phyloP scores from a whole-genome alignment of 2,797 vertebrate genomes.

The Euphonia xanthogaster region DNA sequence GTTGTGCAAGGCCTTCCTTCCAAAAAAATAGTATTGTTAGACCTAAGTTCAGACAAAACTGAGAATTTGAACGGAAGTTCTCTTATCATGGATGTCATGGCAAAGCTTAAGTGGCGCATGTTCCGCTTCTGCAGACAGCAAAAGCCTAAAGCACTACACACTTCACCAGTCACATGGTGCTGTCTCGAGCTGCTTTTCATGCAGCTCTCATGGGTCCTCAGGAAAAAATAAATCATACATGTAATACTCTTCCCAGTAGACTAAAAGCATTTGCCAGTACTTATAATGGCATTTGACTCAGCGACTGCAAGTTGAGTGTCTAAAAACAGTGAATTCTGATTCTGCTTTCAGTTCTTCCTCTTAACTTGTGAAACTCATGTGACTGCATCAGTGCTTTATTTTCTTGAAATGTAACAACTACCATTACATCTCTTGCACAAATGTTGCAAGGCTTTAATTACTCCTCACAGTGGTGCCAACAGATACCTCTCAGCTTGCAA shows the following conservation, averaged over 20 bases:
- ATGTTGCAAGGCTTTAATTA: neutral
- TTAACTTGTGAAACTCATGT: neutral
- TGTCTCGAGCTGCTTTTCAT: slow-evolving; percentile 4
- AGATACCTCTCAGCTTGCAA: neutral
- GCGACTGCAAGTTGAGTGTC: neutral
- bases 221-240: neutral
- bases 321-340: neutral
- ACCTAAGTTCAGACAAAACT: neutral
- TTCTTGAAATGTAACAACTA: neutral
- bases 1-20: neutral
- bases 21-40: neutral
- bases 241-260: neutral
- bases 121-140: neutral
- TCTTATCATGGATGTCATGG: neutral
- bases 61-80: neutral
- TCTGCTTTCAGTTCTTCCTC: neutral
- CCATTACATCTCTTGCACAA: neutral
- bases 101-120: neutral
- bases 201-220: neutral
- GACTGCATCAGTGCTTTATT: neutral
- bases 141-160: neutral
- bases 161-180: neutral
- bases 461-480: neutral
- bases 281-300: neutral
- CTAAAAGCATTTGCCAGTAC: slow-evolving; percentile 11